Base-by-base conservation (phyloP, 1,140 invertebrate species). In the Macrosteles quadrilineatus region DNA sequence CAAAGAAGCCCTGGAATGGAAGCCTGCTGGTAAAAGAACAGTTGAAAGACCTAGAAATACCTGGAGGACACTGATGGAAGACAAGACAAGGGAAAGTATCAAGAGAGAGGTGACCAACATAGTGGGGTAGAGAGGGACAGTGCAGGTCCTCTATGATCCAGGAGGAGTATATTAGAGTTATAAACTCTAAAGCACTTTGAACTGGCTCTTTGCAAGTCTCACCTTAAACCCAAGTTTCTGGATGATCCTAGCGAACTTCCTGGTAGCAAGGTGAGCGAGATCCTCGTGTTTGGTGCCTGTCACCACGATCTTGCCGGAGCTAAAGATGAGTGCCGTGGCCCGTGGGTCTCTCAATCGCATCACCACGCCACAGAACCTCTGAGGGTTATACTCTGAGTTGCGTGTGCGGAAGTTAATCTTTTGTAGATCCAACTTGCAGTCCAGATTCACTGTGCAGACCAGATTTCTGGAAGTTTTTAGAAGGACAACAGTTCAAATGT, bases 371-470 rank as follows among this genome's bases (percentile, higher is more conserved):
- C 96, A 95, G 85, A 99, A 99, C 77, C 98, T 89, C 63, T 94
- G 91, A 30, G 98, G 98, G 83, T 99, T 99, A 76, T 99, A 99
- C 82, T 99, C 98, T 0, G 98, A 98, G 85, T 98, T 99, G 78
- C 98, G 87, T 9, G 98, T 98, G 75, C 96, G 90, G 30, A 96
- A 90, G 73, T 98, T 98, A 71, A 99, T 99, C 72, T 92, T 90
- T 77, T 91, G 88, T 23, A 98, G 82, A 80, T 96, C 90, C 66
- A 98, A 81, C 81, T 91, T 90, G 78, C 93, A 95, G 27, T 89
- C 90, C 55, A 98, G 83, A 78, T 94, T 96, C 0, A 98, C 95
- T 47, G 96, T 98, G 27, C 96, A 94, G 0, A 99, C 97, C 78
- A 98, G 94, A 79, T 97, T 97, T 78, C 93, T 95, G 76, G 14